A percentile compares a stretch with the other conserved stretches of the same genome.
Evolutionary conservation across 2,113 vertebrate species (phyloP).

Genomic region (Orthonyx spaldingii): DNA sequence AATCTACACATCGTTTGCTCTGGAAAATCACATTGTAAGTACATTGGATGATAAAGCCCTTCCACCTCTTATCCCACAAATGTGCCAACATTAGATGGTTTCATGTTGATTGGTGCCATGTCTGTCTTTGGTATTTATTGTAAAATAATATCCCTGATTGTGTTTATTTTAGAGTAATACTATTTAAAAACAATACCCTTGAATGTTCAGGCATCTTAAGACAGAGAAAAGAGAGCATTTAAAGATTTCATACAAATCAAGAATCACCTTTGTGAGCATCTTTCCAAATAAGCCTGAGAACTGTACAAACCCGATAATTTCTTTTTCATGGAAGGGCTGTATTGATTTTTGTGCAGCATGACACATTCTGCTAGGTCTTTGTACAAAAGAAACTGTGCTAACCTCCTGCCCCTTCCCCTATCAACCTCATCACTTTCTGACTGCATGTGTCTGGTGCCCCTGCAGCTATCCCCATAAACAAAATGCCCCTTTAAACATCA

Average conservation of each 20-base stretch:
- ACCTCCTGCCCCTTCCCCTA: neutral
- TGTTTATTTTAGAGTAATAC: neutral
- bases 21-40: neutral
- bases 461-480: neutral
- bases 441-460: neutral
- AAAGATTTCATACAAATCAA: neutral
- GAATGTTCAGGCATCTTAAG: neutral
- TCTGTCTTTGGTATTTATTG: neutral
- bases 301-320: neutral
- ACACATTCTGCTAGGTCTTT: neutral
- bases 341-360: conserved; percentile 18
- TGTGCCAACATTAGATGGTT: neutral
- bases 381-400: neutral
- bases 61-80: neutral
- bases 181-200: neutral
- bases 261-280: neutral
- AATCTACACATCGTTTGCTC: neutral
- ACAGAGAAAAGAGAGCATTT: neutral
- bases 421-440: neutral
- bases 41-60: neutral
- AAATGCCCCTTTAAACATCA: neutral
- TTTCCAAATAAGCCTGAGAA: neutral
- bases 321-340: neutral
- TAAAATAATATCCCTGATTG: neutral
- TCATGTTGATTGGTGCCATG: neutral